Evolutionary conservation across 2,888 invertebrate species (phyloP).

Genomic region (Nomada lathburiana): DNA sequence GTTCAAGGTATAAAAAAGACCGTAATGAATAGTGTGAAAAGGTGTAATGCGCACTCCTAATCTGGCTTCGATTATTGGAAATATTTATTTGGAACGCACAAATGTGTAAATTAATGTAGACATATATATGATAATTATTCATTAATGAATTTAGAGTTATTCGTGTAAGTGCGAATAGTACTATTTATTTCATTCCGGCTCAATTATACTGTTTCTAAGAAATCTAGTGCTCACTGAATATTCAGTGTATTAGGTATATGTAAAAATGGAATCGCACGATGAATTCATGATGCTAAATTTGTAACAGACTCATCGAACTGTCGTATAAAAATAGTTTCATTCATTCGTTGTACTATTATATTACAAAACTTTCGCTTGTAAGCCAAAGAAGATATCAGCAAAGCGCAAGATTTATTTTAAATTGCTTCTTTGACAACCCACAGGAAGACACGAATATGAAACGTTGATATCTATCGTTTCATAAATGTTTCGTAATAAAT

Average conservation of each 20-base stretch:
- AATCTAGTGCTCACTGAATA: slow-evolving; percentile 14
- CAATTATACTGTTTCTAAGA: not conserved
- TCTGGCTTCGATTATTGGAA: slow-evolving; percentile 4
- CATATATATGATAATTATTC: not conserved
- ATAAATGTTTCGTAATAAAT: not conserved
- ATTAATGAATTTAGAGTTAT: not conserved
- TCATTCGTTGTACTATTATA: slow-evolving; percentile 59
- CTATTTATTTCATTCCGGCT: not conserved
- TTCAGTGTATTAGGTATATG: slow-evolving; percentile 24
- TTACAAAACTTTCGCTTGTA: slow-evolving; percentile 21
- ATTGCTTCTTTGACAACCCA: not conserved
- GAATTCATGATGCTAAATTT: slow-evolving; percentile 57
- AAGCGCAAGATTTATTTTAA: slow-evolving; percentile 30
- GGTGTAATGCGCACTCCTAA: slow-evolving; percentile 4
- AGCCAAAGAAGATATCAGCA: slow-evolving; percentile 15
- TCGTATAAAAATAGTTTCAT: slow-evolving; percentile 67
- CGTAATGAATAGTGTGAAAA: slow-evolving; percentile 3
- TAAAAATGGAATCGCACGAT: slow-evolving; percentile 35
- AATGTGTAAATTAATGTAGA: not conserved
- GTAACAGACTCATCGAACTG: slow-evolving; percentile 45
- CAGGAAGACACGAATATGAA: not conserved
- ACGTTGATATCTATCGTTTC: not conserved
- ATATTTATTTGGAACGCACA: not conserved
- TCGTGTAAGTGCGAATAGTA: not conserved
- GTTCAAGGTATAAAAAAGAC: slow-evolving; percentile 25